These are phyloP conservation scores for Manis javanica DNA, from an alignment of 2,797 vertebrate species.

Conservation along the genomic window DNA sequence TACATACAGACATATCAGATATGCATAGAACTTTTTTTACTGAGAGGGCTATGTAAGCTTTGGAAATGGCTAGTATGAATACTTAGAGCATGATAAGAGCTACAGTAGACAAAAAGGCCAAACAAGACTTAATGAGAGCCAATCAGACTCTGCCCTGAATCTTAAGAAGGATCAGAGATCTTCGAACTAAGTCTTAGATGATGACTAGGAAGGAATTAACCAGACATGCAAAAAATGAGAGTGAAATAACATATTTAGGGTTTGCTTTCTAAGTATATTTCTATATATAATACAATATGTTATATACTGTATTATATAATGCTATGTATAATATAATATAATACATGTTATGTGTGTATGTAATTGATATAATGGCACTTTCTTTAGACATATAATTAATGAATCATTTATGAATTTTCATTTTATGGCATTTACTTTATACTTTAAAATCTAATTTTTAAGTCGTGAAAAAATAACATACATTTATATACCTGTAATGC, in stretches of 20 bases:
- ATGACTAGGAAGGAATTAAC: not conserved
- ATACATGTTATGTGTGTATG: not conserved
- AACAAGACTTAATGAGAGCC: not conserved
- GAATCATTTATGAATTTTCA: not conserved
- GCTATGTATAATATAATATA: not conserved
- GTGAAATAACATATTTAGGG: not conserved
- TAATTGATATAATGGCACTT: not conserved
- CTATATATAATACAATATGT: not conserved
- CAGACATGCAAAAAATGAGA: not conserved
- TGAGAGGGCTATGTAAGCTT: not conserved
- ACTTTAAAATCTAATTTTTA: not conserved
- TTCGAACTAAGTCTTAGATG: not conserved
- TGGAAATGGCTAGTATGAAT: not conserved
- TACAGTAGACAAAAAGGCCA: not conserved
- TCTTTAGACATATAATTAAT: not conserved
- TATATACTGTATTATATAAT: not conserved
- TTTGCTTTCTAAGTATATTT: not conserved
- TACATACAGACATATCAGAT: not conserved
- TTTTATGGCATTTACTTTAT: not conserved
- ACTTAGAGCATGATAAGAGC: not conserved
- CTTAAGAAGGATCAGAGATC: not conserved
- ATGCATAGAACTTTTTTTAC: not conserved
- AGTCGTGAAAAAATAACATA: not conserved
- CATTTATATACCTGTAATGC: not conserved
- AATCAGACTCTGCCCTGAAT: not conserved